Percentiles rank a stretch among this genome's conserved stretches.
Evolutionary conservation across 2,797 vertebrate species (phyloP).

Genomic region (Syngnathus rostellatus): DNA sequence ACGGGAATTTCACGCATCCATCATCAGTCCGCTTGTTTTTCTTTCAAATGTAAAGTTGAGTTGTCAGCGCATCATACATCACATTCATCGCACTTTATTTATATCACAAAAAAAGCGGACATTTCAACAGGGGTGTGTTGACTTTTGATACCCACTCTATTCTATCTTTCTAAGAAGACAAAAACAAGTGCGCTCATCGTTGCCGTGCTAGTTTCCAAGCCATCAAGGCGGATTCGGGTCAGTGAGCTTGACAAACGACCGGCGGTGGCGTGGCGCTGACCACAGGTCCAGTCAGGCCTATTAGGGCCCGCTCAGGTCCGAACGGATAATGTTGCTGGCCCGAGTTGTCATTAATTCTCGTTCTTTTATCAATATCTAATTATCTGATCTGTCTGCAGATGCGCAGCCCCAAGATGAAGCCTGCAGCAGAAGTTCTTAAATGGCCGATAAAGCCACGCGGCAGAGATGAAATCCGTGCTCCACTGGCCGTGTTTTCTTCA

Average conservation of each 20-base stretch:
- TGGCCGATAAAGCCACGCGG: conserved; percentile 30
- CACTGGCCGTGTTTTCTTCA: conserved; percentile 13
- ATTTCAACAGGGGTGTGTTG: not conserved
- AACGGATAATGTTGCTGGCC: conserved; percentile 52
- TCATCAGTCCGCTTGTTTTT: not conserved
- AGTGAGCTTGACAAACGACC: conserved; percentile 50
- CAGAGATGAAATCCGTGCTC: conserved; percentile 25
- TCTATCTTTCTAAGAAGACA: not conserved
- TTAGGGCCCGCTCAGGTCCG: conserved; percentile 38
- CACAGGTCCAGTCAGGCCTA: conserved; percentile 41
- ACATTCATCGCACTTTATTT: not conserved
- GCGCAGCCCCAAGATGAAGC: conserved; percentile 45
- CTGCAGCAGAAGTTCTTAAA: conserved; percentile 47
- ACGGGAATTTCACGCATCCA: not conserved
- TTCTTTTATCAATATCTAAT: conserved; percentile 72
- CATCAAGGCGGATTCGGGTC: conserved; percentile 57
- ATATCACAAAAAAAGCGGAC: not conserved
- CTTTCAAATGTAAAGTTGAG: not conserved
- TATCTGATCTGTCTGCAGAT: conserved; percentile 59
- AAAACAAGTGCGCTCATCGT: conserved; percentile 3
- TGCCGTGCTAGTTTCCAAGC: conserved; percentile 19
- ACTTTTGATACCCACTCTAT: not conserved
- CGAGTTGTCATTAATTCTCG: conserved; percentile 68
- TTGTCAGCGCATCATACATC: not conserved
- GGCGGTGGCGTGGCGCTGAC: conserved; percentile 34